Base-by-base conservation (phyloP, 2,888 invertebrate species). In the Meiosimyza platycephala region DNA sequence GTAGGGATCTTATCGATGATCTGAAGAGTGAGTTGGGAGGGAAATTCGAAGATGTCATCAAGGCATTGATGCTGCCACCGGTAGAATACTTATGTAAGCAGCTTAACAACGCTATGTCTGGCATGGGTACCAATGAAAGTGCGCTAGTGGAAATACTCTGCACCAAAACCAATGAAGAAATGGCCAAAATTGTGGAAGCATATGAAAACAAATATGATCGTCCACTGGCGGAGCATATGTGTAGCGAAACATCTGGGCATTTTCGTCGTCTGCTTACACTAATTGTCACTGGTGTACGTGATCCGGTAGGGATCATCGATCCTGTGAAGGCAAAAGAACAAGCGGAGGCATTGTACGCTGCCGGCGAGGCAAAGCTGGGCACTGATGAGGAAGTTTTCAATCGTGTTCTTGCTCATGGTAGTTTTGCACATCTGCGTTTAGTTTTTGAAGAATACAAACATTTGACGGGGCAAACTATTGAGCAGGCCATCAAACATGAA, bases 101-200 rank as follows among this genome's bases (percentile, higher is more conserved):
- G 85, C 87, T 94, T 70, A 89, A 93, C 84, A 89, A 91, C 81
- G 92, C 93, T 68, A 94, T 94, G 90, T 89, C 90, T 62, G 94
- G 94, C 0, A 79, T 91, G 76, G 94, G 94, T 65, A 94, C 94
- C 0, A 92, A 93, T 75, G 94, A 94, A 83, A 87, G 89, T 69
- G 90, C 92, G 1, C 89, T 94, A 2, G 91, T 94, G 22, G 94
- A 94, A 87, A 92, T 94, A 64, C 88, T 94, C 72, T 93, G 93
- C 84, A 91, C 92, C 6, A 88, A 92, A 78, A 90, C 90, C 54
- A 93, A 93, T 86, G 89, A 89, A 48, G 92, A 93, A 84, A 90
- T 93, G 7, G 88, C 89, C 1, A 86, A 88, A 71, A 90, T 93
- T 57, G 91, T 91, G 1, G 88, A 89, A 15, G 88, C 90, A 5